Conservation (phyloP, 1,140 invertebrate species). For the Cydia amplana region DNA sequence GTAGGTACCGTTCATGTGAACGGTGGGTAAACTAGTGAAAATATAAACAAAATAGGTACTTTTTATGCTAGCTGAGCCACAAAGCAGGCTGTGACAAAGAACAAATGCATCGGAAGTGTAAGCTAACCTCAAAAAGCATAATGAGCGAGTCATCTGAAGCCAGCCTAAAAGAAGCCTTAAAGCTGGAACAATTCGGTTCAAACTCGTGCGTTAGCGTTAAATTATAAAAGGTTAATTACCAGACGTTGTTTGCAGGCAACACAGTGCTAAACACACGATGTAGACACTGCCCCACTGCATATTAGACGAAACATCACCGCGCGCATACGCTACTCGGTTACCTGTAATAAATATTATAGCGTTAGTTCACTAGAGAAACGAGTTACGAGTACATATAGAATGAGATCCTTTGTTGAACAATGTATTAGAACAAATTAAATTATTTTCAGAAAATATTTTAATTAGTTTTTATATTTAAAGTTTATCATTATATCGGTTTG, state of each 20-base stretch:
- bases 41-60: too few species aligned
- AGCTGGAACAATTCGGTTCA: neutral
- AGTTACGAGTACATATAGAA: neutral
- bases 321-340: slow-evolving; percentile 61
- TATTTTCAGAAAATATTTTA: too few species aligned
- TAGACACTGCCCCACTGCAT: slow-evolving; percentile 71
- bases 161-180: neutral
- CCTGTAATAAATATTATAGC: slow-evolving; percentile 44
- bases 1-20: too few species aligned
- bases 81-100: neutral
- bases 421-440: too few species aligned
- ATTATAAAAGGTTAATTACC: slow-evolving; percentile 48
- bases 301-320: slow-evolving; percentile 72
- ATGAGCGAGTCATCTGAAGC: neutral
- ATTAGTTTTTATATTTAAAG: too few species aligned
- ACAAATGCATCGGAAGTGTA: neutral
- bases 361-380: neutral
- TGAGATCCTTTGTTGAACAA: neutral
- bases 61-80: neutral
- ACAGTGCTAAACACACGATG: slow-evolving; percentile 73
- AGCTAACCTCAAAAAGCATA: neutral
- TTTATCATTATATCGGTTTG: too few species aligned
- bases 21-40: too few species aligned
- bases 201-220: neutral
- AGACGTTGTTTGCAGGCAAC: slow-evolving; percentile 70